These are phyloP conservation scores for Sapayoa aenigma DNA, from an alignment of 2,113 vertebrate genomes.

Conservation along the genomic window DNA sequence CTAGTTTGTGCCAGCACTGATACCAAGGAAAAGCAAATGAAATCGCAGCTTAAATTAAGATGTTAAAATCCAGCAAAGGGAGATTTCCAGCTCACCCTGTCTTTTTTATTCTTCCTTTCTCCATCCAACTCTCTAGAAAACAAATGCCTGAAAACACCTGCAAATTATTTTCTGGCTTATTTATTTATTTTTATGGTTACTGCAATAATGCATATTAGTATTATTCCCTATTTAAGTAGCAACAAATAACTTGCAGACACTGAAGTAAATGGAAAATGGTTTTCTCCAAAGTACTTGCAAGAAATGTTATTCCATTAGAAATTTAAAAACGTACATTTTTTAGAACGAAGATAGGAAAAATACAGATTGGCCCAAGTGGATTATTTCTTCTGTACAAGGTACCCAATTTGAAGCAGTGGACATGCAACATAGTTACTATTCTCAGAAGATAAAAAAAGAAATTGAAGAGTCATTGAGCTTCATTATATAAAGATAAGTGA, in stretches of 20 bases:
- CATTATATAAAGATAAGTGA: neutral
- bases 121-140: neutral
- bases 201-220: neutral
- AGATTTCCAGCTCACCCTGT: neutral
- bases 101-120: neutral
- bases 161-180: neutral
- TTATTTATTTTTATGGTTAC: neutral
- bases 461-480: neutral
- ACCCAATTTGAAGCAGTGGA: neutral
- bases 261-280: neutral
- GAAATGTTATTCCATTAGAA: neutral
- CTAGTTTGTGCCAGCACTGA: neutral
- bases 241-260: neutral
- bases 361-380: neutral
- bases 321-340: neutral
- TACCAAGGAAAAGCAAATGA: neutral
- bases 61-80: neutral
- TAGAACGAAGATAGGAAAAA: neutral
- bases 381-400: neutral
- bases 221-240: neutral
- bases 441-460: neutral
- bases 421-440: neutral
- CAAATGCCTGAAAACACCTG: neutral
- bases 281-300: neutral
- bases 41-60: neutral